Evolutionary conservation across 92 coral and sea anemone species (phyloP), one percentile per base, ranked within the genome.

Genomic region (Paramuricea clavata): DNA sequence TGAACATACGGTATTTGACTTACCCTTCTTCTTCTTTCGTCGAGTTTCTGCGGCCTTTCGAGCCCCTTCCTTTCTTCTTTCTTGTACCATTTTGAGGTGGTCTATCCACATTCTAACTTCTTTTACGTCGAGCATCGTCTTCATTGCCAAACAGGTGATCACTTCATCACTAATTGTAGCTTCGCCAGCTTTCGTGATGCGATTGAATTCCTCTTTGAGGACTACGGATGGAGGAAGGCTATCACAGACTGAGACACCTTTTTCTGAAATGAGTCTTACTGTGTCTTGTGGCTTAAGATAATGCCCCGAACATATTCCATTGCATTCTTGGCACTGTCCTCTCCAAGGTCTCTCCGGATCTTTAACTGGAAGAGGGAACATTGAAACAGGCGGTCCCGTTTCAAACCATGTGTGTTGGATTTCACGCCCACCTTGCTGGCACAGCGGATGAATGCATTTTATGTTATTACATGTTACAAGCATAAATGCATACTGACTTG

Each of bases 181-280:
- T 49, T 62, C 60, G 49, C 75, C 75, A 23, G 71, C 71, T 30
- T 28, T 67, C 50, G 25, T 33, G 44, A 67, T 30, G 6, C 52
- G 28, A 59, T 31, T 83, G 30, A 34, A 78, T 70, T 72, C 76
- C 72, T 83, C 42, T 54, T 77, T 77, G 50, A 77, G 72, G 74
- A 72, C 68, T 36, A 76, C 56, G 61, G 88, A 65, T 28, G 81
- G 64, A 70, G 54, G 62, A 36, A 31, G 67, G 31, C 26, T 15
- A 31, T 72, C 49, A 26, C 69, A 52, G 81, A 47, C 44, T 34
- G 81, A 62, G 26, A 34, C 47, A 8, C 35, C 82, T 8, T 44
- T 31, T 22, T 27, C 34, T 76, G 62, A 26, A 76, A 76, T 76
- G 62, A 26, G 33, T 23, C 41, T 28, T 1, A 57, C n/a, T 17